These are phyloP conservation scores for Dermolepida albohirtum DNA, from an alignment of 2,888 invertebrate species.

Conservation along the genomic window DNA sequence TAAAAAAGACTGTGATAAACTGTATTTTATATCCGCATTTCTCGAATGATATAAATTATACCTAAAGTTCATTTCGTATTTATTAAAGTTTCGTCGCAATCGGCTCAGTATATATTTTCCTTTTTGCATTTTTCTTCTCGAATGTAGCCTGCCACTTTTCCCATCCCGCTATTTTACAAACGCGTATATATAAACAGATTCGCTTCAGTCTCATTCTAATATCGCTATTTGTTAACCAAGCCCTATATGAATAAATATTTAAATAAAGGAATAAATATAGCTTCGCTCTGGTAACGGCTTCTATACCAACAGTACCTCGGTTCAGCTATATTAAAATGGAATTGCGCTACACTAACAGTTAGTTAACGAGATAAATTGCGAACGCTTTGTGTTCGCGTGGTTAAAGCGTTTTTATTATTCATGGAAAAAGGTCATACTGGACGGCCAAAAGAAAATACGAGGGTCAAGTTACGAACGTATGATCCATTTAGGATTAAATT, in stretches of 20 bases:
- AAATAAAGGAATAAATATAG: constrained; percentile 26
- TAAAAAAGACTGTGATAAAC: no score
- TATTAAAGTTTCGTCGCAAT: constrained; percentile 8
- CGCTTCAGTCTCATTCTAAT: constrained; percentile 13
- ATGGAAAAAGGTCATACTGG: constrained; percentile 22
- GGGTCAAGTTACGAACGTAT: constrained; percentile 1
- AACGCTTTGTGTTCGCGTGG: constrained; percentile 35
- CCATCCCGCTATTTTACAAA: background rate
- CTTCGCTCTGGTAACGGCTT: background rate
- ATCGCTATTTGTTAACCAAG: constrained; percentile 11
- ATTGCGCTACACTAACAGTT: constrained; percentile 32
- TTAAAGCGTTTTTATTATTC: constrained; percentile 37
- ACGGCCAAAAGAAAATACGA: constrained; percentile 18
- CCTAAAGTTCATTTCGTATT: constrained; percentile 4
- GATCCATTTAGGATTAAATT: constrained; percentile 11
- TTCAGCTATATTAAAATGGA: constrained; percentile 25
- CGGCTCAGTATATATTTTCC: background rate
- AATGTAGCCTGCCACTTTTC: background rate
- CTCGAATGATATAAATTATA: background rate
- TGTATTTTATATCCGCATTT: no score
- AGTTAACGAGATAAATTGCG: constrained; percentile 40
- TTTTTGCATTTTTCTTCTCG: constrained; percentile 3
- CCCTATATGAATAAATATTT: constrained; percentile 23
- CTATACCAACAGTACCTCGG: constrained; percentile 6
- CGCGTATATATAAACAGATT: constrained; percentile 4